Evolutionary conservation across 1,140 invertebrate genomes (phyloP).

Genomic region (Cydia pomonella): DNA sequence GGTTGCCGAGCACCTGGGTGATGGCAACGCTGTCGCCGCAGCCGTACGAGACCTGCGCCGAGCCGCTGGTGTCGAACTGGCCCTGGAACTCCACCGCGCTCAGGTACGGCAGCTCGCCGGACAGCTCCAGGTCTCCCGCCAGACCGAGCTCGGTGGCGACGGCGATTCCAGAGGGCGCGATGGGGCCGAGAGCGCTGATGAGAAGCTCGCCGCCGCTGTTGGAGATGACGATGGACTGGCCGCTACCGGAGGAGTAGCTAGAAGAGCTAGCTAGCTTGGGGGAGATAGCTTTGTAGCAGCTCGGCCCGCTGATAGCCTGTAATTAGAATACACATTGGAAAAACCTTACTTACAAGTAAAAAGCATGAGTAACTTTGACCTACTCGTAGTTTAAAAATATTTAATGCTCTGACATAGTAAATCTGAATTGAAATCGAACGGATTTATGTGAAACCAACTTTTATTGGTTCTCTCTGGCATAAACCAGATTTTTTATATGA

Average conservation of each 20-base stretch:
- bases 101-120: constrained; percentile 20
- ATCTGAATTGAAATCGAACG: too few species aligned
- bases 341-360: not conserved
- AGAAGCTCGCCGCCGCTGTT: constrained; percentile 12
- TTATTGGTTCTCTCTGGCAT: too few species aligned
- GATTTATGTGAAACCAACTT: too few species aligned
- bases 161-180: constrained; percentile 27
- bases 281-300: not conserved
- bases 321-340: not conserved
- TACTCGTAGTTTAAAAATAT: not conserved
- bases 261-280: not conserved
- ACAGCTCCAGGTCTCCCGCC: not conserved
- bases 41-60: constrained; percentile 1
- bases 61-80: not conserved
- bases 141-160: constrained; percentile 20
- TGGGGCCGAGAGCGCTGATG: constrained; percentile 14
- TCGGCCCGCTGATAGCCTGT: not conserved
- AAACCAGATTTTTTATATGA: too few species aligned
- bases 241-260: not conserved
- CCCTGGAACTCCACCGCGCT: constrained; percentile 25
- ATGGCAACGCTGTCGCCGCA: constrained; percentile 14
- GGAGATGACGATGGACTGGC: not conserved
- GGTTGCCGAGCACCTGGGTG: constrained; percentile 1
- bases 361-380: not conserved
- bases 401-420: too few species aligned